Evolutionary conservation across 64 coral and sea anemone species (phyloP).

Genomic region (Stichodactyla mertensii): DNA sequence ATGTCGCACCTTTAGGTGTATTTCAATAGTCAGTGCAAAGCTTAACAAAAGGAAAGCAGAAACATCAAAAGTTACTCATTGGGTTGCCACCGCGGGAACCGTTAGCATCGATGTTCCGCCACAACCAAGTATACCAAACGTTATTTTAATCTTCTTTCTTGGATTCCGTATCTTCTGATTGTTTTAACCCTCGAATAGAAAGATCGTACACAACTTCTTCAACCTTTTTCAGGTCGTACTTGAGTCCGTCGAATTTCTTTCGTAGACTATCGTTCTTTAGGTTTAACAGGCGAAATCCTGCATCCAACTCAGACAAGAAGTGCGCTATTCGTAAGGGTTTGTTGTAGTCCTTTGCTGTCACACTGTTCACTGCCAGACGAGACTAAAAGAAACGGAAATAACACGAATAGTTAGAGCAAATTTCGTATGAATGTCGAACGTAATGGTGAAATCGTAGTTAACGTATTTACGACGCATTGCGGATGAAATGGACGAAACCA

Average conservation of each 20-base stretch:
- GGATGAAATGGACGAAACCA: too few relatives aligned
- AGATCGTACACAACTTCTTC: conserved; percentile 98
- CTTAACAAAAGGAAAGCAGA: too few relatives aligned
- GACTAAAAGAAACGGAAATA: conserved; percentile 42
- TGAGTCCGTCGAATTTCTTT: conserved; percentile 96
- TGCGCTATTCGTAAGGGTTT: conserved; percentile 69
- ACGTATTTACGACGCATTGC: not conserved
- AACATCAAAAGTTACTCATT: too few relatives aligned
- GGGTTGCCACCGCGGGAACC: not conserved
- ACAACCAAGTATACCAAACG: not conserved
- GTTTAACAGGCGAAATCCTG: conserved; percentile 87
- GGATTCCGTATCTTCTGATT: not conserved
- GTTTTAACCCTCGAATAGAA: conserved; percentile 79
- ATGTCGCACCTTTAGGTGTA: too few relatives aligned
- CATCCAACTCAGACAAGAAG: conserved; percentile 88
- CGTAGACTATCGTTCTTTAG: conserved; percentile 93
- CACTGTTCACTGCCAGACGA: conserved; percentile 88
- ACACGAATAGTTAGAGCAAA: not conserved
- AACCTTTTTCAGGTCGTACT: conserved; percentile 96
- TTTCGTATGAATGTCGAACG: not conserved
- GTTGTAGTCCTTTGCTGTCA: conserved; percentile 78
- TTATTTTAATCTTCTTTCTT: conserved; percentile 7
- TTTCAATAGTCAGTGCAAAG: too few relatives aligned
- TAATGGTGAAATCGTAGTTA: too few relatives aligned
- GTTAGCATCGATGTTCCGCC: not conserved